Base-by-base conservation (phyloP, 2,888 invertebrate species). In the Drosophila trichaetosa region DNA sequence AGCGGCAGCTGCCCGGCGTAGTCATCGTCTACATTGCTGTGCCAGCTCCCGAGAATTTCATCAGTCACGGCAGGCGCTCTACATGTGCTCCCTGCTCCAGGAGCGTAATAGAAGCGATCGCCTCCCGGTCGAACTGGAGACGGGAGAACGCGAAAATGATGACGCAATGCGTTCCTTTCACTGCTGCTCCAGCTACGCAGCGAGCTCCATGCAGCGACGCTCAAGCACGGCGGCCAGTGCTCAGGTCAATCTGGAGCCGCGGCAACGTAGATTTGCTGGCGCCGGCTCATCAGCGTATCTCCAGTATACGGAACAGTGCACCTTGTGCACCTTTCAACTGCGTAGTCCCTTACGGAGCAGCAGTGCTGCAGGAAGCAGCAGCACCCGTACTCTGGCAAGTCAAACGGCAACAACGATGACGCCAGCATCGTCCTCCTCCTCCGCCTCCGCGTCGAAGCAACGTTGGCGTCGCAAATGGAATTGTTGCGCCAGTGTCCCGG, bases 401-500 rank as follows among this genome's bases (percentile, higher is more conserved):
- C 60, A 83, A 18, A 68, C 78, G n/a, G 70, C 75, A 0, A 73
- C 69, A 34, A 46, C 46, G 2, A 46, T 46, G 46, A 46, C 46
- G 24, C 46, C 46, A 13, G 46, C 46, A 8, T 46, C 46, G 8
- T 46, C 46, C 8, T 46, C 46, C 16, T 46, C 46, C 24, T 64
- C 87, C 57, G 52, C 79, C 13, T 72, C 79, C 6, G 77, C 89
- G 27, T 92, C 93, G 31, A 93, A 94, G 69, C 93, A 94, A 73
- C 91, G 94, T 33, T 93, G 93, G 93, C 91, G 93, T 42, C 93
- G 94, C 80, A 94, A 94, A 92, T 95, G 95, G 95, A 95, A 94
- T 82, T 95, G 95, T 81, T 95, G 95, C 81, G 93, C 94, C 51
- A 94, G 94, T 38, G 94, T 94, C 11, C 95, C 95, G 1, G 95